Evolutionary conservation across 2,797 vertebrate species (phyloP).

Genomic region (Psittacula derbiana): DNA sequence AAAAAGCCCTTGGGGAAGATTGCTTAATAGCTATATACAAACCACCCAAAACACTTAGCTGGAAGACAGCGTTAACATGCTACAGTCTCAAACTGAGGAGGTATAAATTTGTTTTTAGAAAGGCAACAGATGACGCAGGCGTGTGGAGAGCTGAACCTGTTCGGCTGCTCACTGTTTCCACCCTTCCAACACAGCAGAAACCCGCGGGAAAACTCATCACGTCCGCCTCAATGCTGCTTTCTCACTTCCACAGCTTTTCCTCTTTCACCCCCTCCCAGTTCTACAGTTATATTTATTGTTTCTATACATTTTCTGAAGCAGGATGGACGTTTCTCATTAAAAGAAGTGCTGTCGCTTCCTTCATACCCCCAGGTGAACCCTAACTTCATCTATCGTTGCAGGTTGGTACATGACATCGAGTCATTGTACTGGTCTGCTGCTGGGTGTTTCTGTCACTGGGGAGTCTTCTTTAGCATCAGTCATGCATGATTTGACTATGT

Average conservation of each 20-base stretch:
- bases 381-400: background rate
- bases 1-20: accelerated
- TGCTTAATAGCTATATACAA: accelerated
- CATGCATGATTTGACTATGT: background rate
- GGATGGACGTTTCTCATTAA: background rate
- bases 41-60: background rate
- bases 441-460: background rate
- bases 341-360: accelerated
- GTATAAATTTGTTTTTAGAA: background rate
- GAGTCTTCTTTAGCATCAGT: background rate
- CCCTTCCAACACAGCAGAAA: accelerated
- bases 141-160: background rate
- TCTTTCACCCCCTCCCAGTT: background rate
- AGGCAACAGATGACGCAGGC: background rate
- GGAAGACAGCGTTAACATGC: background rate
- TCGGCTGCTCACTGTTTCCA: accelerated
- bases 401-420: accelerated
- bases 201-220: background rate
- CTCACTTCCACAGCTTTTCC: background rate
- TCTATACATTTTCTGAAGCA: background rate
- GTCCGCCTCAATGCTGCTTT: background rate
- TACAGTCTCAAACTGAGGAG: background rate
- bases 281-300: constrained; percentile 13
- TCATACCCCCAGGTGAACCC: accelerated
- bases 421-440: background rate